Evolutionary conservation across 2,797 vertebrate species (phyloP).

Genomic region (Eremophila alpestris): DNA sequence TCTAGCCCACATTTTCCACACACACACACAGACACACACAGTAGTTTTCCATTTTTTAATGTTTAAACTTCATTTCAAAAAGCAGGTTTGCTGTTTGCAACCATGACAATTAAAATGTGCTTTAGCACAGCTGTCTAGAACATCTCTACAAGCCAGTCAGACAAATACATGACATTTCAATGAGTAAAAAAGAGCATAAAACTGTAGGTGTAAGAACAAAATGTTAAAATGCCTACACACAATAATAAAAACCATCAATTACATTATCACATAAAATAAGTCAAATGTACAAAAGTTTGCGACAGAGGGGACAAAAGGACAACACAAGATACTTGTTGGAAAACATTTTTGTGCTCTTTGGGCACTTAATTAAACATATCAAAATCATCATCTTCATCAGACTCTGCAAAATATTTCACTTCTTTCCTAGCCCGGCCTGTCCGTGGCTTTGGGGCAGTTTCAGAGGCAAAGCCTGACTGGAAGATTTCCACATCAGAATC

Average conservation of each 20-base stretch:
- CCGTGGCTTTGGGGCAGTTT: slow-evolving; percentile 80
- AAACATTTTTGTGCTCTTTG: slow-evolving; percentile 77
- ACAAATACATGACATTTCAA: slow-evolving; percentile 95
- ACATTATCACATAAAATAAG: slow-evolving; percentile 92
- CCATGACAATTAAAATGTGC: slow-evolving; percentile 96
- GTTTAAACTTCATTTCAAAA: slow-evolving; percentile 99
- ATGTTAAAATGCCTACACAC: slow-evolving; percentile 98
- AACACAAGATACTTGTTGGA: slow-evolving; percentile 82
- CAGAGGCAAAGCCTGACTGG: slow-evolving; percentile 75
- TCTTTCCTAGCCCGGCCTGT: slow-evolving; percentile 92
- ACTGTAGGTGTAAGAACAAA: slow-evolving; percentile 91
- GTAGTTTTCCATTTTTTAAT: slow-evolving; percentile 84
- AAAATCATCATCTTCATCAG: slow-evolving; percentile 89
- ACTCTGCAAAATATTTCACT: slow-evolving; percentile 94
- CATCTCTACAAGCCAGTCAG: slow-evolving; percentile 94
- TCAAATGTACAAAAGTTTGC: slow-evolving; percentile 98
- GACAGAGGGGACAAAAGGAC: slow-evolving; percentile 85
- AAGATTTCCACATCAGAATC: slow-evolving; percentile 86
- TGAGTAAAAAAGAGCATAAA: slow-evolving; percentile 96
- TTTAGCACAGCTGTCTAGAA: slow-evolving; percentile 90
- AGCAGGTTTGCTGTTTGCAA: slow-evolving; percentile 87
- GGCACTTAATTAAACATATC: slow-evolving; percentile 94
- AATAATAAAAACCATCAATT: slow-evolving; percentile 95
- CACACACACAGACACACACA: background rate
- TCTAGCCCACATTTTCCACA: background rate